phyloP scores from a whole-genome alignment of 2,797 vertebrate species.

The Sphenodon punctatus region DNA sequence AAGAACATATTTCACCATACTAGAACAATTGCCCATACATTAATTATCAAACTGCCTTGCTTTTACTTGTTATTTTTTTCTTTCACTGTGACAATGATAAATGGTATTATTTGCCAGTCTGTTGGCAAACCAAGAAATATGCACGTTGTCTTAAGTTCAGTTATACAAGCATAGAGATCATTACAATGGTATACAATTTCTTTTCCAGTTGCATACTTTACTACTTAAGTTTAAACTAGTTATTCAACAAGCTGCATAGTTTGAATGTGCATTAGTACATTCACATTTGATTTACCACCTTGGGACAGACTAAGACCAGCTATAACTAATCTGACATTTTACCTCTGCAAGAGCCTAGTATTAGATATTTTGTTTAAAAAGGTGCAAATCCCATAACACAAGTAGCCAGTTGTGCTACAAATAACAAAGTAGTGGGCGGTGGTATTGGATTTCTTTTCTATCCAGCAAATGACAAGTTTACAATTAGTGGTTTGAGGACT shows the following conservation, averaged over 20 bases:
- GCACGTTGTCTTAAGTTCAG: neutral
- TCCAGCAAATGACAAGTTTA: neutral
- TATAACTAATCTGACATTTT: neutral
- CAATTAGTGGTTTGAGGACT: neutral
- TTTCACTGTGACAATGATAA: slow-evolving; percentile 4
- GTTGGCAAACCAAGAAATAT: slow-evolving; percentile 27
- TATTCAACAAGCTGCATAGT: neutral
- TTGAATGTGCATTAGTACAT: neutral
- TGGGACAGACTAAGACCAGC: neutral
- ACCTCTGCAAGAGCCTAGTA: neutral
- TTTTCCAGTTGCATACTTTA: neutral
- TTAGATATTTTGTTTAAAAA: neutral
- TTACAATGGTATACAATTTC: slow-evolving; percentile 7
- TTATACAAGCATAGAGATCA: neutral
- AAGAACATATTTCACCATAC: slow-evolving; percentile 2
- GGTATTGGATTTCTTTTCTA: neutral
- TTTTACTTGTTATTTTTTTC: slow-evolving; percentile 13
- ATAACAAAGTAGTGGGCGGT: neutral
- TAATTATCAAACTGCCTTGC: slow-evolving; percentile 1
- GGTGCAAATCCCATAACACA: neutral
- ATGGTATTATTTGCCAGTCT: neutral
- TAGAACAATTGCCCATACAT: neutral
- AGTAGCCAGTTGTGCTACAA: neutral
- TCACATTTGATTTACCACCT: neutral
- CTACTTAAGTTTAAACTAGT: neutral